These are phyloP conservation scores for Yoshiicerus persimilis DNA, from an alignment of 1,140 invertebrate species.

Conservation along the genomic window DNA sequence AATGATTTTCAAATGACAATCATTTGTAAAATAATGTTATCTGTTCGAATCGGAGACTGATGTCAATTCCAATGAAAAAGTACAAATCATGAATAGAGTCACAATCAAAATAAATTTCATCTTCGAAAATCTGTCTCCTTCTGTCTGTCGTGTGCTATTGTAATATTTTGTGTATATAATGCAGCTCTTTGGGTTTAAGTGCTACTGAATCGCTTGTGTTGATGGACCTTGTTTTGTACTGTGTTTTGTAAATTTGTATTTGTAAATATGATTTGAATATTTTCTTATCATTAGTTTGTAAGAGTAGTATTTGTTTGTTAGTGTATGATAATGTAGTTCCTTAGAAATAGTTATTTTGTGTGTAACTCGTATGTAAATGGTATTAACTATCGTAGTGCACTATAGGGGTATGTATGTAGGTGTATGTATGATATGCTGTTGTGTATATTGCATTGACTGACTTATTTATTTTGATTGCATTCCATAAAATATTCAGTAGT, in stretches of 20 bases:
- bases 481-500: too few species aligned
- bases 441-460: too few species aligned
- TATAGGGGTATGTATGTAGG: neutral
- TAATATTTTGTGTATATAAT: neutral
- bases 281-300: neutral
- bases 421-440: neutral
- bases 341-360: neutral
- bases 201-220: neutral
- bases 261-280: neutral
- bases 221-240: neutral
- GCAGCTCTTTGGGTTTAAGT: neutral
- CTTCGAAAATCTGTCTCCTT: neutral
- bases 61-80: too few species aligned
- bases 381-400: neutral
- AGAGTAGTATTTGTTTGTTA: neutral
- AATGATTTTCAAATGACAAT: neutral
- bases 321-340: neutral
- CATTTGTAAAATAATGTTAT: neutral
- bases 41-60: neutral
- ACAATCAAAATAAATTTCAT: neutral
- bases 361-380: neutral
- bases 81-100: neutral
- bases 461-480: too few species aligned
- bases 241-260: too few species aligned
- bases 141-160: neutral